Conservation (phyloP, 2,113 vertebrate species). For the Ceyx melanurus region DNA sequence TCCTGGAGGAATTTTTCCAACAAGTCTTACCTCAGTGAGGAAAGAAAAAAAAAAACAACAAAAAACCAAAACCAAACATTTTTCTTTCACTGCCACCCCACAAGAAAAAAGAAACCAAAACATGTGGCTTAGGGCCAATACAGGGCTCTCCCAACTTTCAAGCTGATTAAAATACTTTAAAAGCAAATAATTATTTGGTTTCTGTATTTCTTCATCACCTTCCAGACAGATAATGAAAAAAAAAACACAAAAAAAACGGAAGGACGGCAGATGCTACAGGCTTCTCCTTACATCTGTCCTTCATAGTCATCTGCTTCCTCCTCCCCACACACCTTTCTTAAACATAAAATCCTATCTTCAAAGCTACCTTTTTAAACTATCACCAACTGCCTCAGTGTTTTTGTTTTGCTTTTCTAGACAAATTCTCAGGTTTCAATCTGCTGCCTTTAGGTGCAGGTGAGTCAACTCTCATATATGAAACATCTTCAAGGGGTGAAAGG, state of each 20-base stretch:
- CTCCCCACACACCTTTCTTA: not conserved
- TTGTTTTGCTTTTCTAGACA: not conserved
- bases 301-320: not conserved
- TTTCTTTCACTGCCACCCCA: not conserved
- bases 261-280: not conserved
- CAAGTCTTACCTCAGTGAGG: not conserved
- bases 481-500: not conserved
- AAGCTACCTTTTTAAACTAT: not conserved
- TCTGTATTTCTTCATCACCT: conserved; percentile 7
- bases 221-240: not conserved
- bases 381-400: not conserved
- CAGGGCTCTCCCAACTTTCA: not conserved
- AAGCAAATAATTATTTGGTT: not conserved
- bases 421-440: not conserved
- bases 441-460: not conserved
- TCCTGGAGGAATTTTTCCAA: not conserved
- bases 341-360: conserved; percentile 5
- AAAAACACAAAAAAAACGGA: not conserved
- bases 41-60: not conserved
- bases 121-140: not conserved
- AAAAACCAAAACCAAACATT: not conserved
- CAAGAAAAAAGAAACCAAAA: not conserved
- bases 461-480: not conserved
- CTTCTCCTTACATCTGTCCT: not conserved
- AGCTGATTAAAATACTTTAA: not conserved